phyloP scores from a whole-genome alignment of 2,113 vertebrate species.

The Grus americana region DNA sequence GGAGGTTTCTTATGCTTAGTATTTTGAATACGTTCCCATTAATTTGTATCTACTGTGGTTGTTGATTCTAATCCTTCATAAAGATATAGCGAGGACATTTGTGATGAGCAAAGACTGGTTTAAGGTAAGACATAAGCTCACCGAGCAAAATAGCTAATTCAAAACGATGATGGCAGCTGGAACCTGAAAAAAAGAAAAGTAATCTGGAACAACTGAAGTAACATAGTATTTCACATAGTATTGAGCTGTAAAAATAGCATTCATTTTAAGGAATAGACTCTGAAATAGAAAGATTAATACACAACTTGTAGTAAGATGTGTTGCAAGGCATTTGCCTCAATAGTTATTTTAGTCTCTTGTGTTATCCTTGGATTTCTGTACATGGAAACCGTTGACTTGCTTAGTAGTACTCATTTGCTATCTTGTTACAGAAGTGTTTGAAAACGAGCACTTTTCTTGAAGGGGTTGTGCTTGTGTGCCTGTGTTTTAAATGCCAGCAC shows the following conservation, averaged over 20 bases:
- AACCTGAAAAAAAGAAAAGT: background rate
- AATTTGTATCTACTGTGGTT: background rate
- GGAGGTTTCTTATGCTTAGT: background rate
- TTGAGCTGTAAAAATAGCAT: background rate
- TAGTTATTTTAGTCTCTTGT: background rate
- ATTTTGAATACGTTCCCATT: background rate
- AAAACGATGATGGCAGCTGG: background rate
- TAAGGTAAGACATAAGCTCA: background rate
- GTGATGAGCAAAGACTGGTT: background rate
- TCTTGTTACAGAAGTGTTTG: background rate
- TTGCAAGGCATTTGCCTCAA: background rate
- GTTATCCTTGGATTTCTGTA: background rate
- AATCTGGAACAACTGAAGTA: background rate
- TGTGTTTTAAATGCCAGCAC: background rate
- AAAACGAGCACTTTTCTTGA: background rate
- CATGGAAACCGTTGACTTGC: background rate
- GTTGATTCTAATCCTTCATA: background rate
- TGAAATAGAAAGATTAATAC: background rate
- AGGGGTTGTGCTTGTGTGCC: background rate
- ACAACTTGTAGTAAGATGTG: background rate
- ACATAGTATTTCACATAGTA: background rate
- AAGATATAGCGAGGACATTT: background rate
- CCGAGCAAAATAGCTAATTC: background rate
- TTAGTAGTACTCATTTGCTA: background rate
- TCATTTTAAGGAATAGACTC: background rate